Evolutionary conservation across 2,797 vertebrate species (phyloP).

Genomic region (Phalloptychus januarius): DNA sequence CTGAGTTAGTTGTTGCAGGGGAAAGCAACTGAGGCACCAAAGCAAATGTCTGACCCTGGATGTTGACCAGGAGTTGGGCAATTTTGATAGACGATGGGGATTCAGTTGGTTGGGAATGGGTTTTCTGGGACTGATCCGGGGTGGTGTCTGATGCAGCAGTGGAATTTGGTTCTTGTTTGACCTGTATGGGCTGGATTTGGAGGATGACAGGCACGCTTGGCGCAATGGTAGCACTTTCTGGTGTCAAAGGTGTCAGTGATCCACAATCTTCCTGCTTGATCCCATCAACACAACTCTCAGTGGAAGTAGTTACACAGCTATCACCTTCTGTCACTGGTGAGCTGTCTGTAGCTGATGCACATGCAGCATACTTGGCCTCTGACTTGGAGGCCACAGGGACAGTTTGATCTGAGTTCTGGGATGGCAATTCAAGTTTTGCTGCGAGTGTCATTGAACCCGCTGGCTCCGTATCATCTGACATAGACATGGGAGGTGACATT

Average conservation of each 20-base stretch:
- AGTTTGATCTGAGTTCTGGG: constrained; percentile 84
- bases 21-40: constrained; percentile 95
- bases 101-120: constrained; percentile 49
- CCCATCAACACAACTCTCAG: constrained; percentile 63
- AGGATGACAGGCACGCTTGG: constrained; percentile 86
- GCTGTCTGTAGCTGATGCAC: constrained; percentile 43
- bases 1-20: constrained; percentile 55
- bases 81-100: constrained; percentile 90
- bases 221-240: constrained; percentile 41
- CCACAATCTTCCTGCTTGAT: constrained; percentile 74
- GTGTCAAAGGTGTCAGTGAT: constrained; percentile 30
- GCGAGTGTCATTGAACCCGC: constrained; percentile 48
- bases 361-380: constrained; percentile 75
- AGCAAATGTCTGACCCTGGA: constrained; percentile 97
- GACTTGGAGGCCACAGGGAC: constrained; percentile 73
- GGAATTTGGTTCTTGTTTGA: constrained; percentile 86
- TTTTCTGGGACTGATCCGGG: constrained; percentile 49
- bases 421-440: constrained; percentile 41
- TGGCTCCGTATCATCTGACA: constrained; percentile 44
- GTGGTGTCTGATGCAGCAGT: constrained; percentile 68
- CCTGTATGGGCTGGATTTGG: constrained; percentile 92
- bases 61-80: constrained; percentile 95
- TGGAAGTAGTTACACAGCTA: constrained; percentile 16
- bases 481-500: constrained; percentile 48
- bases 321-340: constrained; percentile 59